Evolutionary conservation across 1,140 invertebrate genomes (phyloP), one percentile per base, ranked within the genome.

Genomic region (Drosophila varians): DNA sequence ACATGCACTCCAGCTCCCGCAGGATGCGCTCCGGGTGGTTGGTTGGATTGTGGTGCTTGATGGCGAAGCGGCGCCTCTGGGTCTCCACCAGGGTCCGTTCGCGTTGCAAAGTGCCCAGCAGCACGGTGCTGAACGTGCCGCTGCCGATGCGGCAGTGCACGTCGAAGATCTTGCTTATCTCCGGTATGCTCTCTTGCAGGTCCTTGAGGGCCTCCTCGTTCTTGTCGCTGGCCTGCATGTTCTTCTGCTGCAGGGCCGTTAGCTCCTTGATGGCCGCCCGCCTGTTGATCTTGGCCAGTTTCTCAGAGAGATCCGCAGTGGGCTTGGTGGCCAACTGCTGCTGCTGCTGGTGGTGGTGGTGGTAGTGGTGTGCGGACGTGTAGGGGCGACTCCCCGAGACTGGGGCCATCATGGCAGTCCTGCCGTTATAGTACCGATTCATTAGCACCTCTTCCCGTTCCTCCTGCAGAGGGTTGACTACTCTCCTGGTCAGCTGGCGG

Each of bases 81-180:
- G 92, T 90, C 3, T 93, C 91, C 0, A 86, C 68, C 18, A 80
- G 4, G 9, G 92, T 60, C 1, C 91, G 69, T 1, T 92, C 83
- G 0, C 94, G 92, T 72, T 94, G 95, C 40, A 96, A 74, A 0
- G 94, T 94, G 4, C 95, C 96, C 52, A 96, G 86, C 71, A 95
- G 96, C 0, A 97, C 96, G 4, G 94, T 95, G 79, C 96, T 97
- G 68, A 97, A 97, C 0, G 96, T 96, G n/a, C 96, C 96, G 92
- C 95, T 95, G 0, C 95, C 95, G 69, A 96, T 94, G 88, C 95
- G 95, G 1, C 92, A 91, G 78, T 95, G 94, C 0, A 96, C 86
- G 65, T 94, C 91, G 83, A 96, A 96, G 71, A 94, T 92, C 57
- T 94, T 93, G 18, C 92, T 92, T 14, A 96, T 84, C 58, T 93